phyloP scores from a whole-genome alignment of 2,113 vertebrate species.

The Sinocyclocheilus rhinocerous region DNA sequence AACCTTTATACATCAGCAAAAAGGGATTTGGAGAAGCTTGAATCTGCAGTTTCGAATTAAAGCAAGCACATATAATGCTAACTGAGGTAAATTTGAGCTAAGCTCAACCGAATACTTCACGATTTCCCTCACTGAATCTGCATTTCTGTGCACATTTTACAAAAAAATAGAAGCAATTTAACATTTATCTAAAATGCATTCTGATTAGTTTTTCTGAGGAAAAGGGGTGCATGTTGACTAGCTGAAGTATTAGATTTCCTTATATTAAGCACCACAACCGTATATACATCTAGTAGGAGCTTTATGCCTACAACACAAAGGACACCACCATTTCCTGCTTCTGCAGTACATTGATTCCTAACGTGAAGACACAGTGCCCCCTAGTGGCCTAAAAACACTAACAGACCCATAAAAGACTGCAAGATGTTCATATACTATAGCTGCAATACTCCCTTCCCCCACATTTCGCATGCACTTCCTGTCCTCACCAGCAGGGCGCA shows the following conservation, averaged over 20 bases:
- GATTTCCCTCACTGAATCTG: not conserved
- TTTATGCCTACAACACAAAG: conserved; percentile 6
- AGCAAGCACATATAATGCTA: not conserved
- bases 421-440: not conserved
- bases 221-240: not conserved
- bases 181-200: not conserved
- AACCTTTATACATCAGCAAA: not conserved
- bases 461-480: conserved; percentile 53
- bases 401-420: not conserved
- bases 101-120: not conserved
- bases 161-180: not conserved
- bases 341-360: not conserved
- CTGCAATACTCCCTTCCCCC: conserved; percentile 25
- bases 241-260: not conserved
- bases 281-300: not conserved
- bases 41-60: not conserved
- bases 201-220: not conserved
- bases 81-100: not conserved
- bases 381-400: conserved; percentile 67
- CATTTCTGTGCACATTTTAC: not conserved
- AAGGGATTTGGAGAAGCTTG: not conserved
- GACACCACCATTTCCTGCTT: not conserved
- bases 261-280: not conserved
- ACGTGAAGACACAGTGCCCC: conserved; percentile 77
- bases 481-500: conserved; percentile 73